Percentiles rank a stretch among this genome's conserved stretches.
Conservation (phyloP, 2,888 invertebrate genomes). For the Cyclophora punctaria region DNA sequence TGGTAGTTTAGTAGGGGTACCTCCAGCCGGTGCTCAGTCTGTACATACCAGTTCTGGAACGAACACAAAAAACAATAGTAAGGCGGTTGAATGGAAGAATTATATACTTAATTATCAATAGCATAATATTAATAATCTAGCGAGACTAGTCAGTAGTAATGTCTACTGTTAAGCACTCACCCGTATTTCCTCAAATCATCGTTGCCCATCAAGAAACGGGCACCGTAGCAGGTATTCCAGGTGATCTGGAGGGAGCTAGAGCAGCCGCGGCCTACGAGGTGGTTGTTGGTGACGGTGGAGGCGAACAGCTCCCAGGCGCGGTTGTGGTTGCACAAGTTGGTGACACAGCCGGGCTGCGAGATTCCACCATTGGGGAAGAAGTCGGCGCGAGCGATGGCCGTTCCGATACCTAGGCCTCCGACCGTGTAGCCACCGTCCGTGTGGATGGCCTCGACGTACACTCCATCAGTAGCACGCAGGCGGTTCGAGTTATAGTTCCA, state of each 20-base stretch:
- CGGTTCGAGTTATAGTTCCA: conserved; percentile 32
- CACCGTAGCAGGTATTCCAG: conserved; percentile 33
- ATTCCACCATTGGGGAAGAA: conserved; percentile 75
- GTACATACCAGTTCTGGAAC: conserved; percentile 35
- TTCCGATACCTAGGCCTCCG: conserved; percentile 56
- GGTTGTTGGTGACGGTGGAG: conserved; percentile 33
- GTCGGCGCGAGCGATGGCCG: conserved; percentile 63
- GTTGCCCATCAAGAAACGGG: conserved; percentile 36
- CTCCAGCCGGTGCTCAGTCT: conserved; percentile 28
- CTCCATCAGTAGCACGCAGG: conserved; percentile 36
- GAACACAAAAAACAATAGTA: no score
- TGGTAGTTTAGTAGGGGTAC: conserved; percentile 21
- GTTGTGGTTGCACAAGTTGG: conserved; percentile 39
- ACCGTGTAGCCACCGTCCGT: conserved; percentile 24
- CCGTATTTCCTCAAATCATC: conserved; percentile 28
- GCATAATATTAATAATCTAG: no score
- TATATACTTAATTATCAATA: no score
- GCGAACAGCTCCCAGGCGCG: conserved; percentile 42
- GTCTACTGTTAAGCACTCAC: no score
- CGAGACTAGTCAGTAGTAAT: no score
- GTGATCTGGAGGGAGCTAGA: conserved; percentile 23
- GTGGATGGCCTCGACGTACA: conserved; percentile 46
- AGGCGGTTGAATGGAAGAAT: no score
- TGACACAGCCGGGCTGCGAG: conserved; percentile 39
- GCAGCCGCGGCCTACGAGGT: conserved; percentile 34